Evolutionary conservation across 2,888 invertebrate genomes (phyloP).

Genomic region (Dusona sp.): DNA sequence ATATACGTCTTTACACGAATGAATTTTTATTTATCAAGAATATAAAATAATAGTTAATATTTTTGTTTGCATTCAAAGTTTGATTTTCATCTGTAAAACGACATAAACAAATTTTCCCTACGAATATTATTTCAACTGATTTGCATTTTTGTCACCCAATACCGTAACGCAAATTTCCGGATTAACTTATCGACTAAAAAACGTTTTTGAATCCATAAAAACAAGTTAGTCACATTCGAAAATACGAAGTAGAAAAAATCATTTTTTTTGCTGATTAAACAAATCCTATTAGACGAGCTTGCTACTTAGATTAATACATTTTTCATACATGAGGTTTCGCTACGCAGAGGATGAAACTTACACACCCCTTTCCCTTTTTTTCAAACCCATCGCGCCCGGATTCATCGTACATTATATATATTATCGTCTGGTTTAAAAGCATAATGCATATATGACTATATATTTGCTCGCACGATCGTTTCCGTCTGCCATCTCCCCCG

Average conservation of each 20-base stretch:
- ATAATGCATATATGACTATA: constrained; percentile 41
- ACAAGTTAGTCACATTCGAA: not conserved
- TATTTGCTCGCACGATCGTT: constrained; percentile 43
- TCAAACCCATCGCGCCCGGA: constrained; percentile 38
- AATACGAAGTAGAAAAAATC: not conserved
- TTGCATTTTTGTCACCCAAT: not conserved
- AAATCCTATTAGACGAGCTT: constrained; percentile 9
- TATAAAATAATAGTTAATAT: too few relatives aligned
- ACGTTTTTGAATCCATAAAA: not conserved
- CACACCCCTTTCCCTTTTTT: constrained; percentile 52
- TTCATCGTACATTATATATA: constrained; percentile 55
- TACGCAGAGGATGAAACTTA: not conserved
- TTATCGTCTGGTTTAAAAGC: constrained; percentile 49
- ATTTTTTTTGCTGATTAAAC: not conserved
- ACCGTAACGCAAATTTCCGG: not conserved
- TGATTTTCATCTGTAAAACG: not conserved
- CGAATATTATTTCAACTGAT: not conserved
- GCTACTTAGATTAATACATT: constrained; percentile 18
- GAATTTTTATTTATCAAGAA: too few relatives aligned
- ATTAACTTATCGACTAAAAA: not conserved
- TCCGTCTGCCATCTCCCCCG: constrained; percentile 54
- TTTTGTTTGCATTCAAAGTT: not conserved
- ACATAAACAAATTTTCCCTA: too few relatives aligned
- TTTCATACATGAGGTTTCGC: constrained; percentile 13
- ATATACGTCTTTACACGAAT: not conserved